Base-by-base conservation (phyloP, 2,888 invertebrate species). In the Pseudococcus jackbeardsleyi region DNA sequence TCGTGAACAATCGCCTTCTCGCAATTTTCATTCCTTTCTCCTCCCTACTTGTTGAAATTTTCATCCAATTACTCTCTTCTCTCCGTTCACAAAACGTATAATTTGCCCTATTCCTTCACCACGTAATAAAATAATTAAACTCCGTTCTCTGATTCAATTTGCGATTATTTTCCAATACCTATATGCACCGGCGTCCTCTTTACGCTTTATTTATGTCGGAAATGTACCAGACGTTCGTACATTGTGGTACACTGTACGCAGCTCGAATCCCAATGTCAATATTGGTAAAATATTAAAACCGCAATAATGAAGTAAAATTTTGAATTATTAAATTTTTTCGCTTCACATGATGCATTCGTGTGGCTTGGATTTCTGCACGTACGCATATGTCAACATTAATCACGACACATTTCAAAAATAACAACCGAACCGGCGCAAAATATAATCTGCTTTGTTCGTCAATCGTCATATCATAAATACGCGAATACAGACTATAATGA, bases 321-420 rank as follows among this genome's bases (percentile, higher is more conserved):
- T 59, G 59, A 59, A 59, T 59, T 59, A 59, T 59, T 59, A 59
- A 59, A 59, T 59, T 59, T 59, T 59, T 59, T 59, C 59, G 59
- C 59, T 9, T 59, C 8, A 6, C 9, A 59, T 19, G 0, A n/a
- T 59, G 59, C 19, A 59, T 19, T 19, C 6, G 19, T 59, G 19
- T 59, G 19, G 19, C 19, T 59, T 59, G 59, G n/a, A 59, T 19
- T 59, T 59, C n/a, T 59, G 19, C 59, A 59, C 59, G 19, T 59
- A 59, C 59, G 8, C 6, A 19, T n/a, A 72, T 15, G 68, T 72
- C 68, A 72, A 72, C 68, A 72, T 33, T 22, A 26, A 72, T 72
- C 64, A 72, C 33, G 68, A 72, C 68, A 72, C 26, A 72, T 72
- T 72, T 72, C 68, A 72, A 33, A 26, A 72, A 33, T 72, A 33